Base-by-base conservation (phyloP, 2,888 invertebrate genomes). In the Ochlodes sylvanus region DNA sequence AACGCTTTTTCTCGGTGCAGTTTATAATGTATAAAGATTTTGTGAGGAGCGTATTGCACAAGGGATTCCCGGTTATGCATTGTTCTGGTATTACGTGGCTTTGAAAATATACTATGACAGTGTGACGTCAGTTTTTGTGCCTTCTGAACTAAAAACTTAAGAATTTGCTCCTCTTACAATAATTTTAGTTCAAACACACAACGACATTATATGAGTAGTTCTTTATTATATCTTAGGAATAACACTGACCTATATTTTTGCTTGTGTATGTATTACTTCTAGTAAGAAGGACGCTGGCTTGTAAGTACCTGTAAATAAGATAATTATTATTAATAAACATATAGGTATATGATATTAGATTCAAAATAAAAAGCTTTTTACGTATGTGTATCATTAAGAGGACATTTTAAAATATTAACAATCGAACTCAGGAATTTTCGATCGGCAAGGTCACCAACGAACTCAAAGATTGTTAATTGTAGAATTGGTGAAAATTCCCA, bases 1-100 rank as follows among this genome's bases (percentile, higher is more conserved):
- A 91, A 89, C 82, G 90, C 83, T 90, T 89, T 89, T 90, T 91
- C 84, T 79, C 76, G 79, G 82, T 88, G 87, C 89, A 89, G 84
- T 89, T 86, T 82, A 81, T 86, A 52, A 83, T 85, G 81, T 84
- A 81, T 85, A 87, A 83, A 80, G 86, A 89, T 89, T 89, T 88
- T 84, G 82, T 85, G 80, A 79, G 83, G 80, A 79, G 72, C 71
- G 76, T 79, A 77, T 84, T 82, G 81, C 82, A 78, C 81, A 81
- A 80, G 77, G 76, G 82, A 79, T 79, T 86, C 81, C 79, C 76
- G 81, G 79, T 79, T 84, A 83, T 69, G 79, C 78, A 75, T 75
- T 77, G 73, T 76, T 62, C 61, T 62, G 19, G 34, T 62, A 50
- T 60, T 67, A 60, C 76, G 79, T 79, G 76, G 66, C 73, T 74